Evolutionary conservation across 2,113 vertebrate genomes (phyloP), one percentile per base, ranked within the genome.

Genomic region (Zeus faber): DNA sequence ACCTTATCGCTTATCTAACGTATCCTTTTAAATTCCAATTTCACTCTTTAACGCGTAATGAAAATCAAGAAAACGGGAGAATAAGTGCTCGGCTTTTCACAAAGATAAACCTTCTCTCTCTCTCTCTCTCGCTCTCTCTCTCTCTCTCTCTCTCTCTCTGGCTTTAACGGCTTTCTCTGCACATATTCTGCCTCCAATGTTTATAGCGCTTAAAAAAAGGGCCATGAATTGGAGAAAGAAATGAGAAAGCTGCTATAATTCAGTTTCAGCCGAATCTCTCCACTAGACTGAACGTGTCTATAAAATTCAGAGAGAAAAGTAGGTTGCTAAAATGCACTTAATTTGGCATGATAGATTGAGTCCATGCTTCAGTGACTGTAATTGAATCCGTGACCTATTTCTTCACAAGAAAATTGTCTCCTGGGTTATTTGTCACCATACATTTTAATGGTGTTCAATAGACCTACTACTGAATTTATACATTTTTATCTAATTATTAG

Each of bases 281-380:
- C 84, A 91, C 94, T 93, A 90, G 87, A 91, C 90, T 91, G 89
- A 93, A 96, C 91, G 90, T 95, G 94, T 97, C 94, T 94, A 94
- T 97, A 97, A 95, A 95, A 97, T 94, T 95, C 92, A 90, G 88
- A 92, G 92, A 93, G 94, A 94, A 97, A 98, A 96, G 93, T 97
- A 98, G 96, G 96, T 97, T 98, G 94, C 96, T 98, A 98, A 99
- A 98, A 97, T 92, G 93, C 94, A 97, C 94, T 97, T 99, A 98
- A 99, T 99, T 98, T 99, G 95, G 93, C 96, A 97, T 99, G 97
- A 99, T 99, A 99, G 97, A 99, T 98, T 98, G 97, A 95, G 95
- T 97, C 93, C 93, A 97, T 93, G 96, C 94, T 95, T 97, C 95
- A 94, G 88, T 95, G 96, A 89, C 91, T 98, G 94, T 99, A 98